phyloP scores from a whole-genome alignment of 2,113 vertebrate genomes.

The Conger conger region DNA sequence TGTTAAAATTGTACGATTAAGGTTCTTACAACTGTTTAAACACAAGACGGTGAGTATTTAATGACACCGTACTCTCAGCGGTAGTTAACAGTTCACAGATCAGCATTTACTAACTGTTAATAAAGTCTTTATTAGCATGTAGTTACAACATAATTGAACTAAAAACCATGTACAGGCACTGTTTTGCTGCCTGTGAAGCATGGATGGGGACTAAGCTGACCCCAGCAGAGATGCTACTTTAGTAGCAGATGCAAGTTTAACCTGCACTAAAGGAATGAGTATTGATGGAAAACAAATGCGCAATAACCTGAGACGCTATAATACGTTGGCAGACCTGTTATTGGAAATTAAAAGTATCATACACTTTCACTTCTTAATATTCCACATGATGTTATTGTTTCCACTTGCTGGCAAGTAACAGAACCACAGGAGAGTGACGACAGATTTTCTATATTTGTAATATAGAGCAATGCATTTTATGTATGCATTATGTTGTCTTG shows the following conservation, averaged over 20 bases:
- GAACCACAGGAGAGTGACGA: background rate
- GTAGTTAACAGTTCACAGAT: background rate
- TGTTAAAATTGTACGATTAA: too few species aligned
- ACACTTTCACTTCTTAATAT: slow-evolving; percentile 13
- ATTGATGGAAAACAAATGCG: slow-evolving; percentile 6
- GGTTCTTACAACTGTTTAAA: background rate
- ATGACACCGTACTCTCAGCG: background rate
- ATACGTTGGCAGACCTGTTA: background rate
- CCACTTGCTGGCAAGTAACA: background rate
- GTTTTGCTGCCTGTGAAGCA: too few species aligned
- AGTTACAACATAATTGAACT: background rate
- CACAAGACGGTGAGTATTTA: background rate
- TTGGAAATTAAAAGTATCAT: slow-evolving; percentile 15
- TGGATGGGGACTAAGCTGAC: too few species aligned
- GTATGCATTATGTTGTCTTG: too few species aligned
- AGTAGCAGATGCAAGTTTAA: background rate
- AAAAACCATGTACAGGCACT: background rate
- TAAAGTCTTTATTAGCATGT: background rate
- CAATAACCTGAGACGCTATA: background rate
- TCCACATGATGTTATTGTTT: slow-evolving; percentile 21
- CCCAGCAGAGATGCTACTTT: too few species aligned
- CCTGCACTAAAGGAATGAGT: background rate
- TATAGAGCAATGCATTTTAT: too few species aligned
- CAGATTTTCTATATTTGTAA: background rate
- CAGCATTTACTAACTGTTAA: background rate